Evolutionary conservation across 2,888 invertebrate genomes (phyloP).

Genomic region (Ornithoptera priamus): DNA sequence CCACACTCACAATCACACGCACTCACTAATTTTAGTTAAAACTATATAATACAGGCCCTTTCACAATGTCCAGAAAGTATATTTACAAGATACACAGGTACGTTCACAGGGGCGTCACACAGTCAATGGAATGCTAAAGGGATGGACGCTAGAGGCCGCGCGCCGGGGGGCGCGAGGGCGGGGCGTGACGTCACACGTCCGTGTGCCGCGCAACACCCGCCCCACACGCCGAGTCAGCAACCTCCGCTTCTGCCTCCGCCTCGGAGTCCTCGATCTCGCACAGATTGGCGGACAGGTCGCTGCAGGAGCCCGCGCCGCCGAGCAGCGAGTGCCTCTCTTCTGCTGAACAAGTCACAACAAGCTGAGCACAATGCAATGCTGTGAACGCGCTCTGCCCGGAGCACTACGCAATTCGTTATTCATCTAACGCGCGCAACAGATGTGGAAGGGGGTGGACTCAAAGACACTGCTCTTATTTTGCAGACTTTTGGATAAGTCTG

Average conservation of each 20-base stretch:
- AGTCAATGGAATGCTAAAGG: conserved; percentile 18
- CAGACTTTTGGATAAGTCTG: too few relatives aligned
- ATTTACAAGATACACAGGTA: conserved; percentile 14
- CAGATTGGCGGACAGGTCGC: conserved; percentile 91
- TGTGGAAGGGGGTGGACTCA: too few relatives aligned
- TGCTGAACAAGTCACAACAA: conserved; percentile 41
- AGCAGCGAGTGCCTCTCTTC: conserved; percentile 88
- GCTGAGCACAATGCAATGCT: not conserved
- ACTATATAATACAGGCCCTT: not conserved
- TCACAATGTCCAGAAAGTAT: not conserved
- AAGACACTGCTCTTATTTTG: too few relatives aligned
- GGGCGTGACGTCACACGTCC: conserved; percentile 59
- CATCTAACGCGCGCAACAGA: too few relatives aligned
- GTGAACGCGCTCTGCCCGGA: not conserved
- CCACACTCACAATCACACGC: conserved; percentile 17
- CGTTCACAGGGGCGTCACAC: not conserved
- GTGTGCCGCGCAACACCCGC: conserved; percentile 51
- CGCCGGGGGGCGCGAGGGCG: conserved; percentile 25
- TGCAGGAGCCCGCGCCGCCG: conserved; percentile 85
- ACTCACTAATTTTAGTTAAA: not conserved
- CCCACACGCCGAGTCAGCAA: conserved; percentile 31
- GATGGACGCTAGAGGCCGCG: conserved; percentile 22
- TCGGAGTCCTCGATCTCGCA: conserved; percentile 97
- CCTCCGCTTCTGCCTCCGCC: conserved; percentile 74
- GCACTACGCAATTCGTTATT: too few relatives aligned